A percentile compares a stretch with the other conserved stretches of the same genome.
phyloP scores from a whole-genome alignment of 1,140 invertebrate species.

The Ceratitis capitata region DNA sequence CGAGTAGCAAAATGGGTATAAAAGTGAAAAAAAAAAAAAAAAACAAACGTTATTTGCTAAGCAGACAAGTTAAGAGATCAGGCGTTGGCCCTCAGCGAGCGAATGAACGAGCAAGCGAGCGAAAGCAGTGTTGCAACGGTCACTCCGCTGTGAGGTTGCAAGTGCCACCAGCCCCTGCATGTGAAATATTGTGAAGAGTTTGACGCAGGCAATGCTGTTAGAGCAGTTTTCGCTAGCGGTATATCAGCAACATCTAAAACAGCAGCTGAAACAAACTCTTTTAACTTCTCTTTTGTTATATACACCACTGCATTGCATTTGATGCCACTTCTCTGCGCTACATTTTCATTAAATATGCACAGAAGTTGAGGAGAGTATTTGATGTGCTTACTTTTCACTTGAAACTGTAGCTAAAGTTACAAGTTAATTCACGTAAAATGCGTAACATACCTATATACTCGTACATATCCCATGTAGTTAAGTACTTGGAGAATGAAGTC shows the following conservation, averaged over 20 bases:
- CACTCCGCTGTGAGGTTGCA: neutral
- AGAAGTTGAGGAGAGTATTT: neutral
- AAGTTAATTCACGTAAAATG: neutral
- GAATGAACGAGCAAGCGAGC: neutral
- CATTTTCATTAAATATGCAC: neutral
- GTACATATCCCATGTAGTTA: neutral
- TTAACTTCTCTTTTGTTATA: neutral
- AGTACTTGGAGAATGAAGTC: neutral
- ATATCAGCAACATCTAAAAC: neutral
- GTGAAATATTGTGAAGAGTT: neutral
- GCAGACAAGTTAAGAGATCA: conserved; percentile 8
- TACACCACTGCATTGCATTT: too few species aligned
- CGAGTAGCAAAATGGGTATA: neutral
- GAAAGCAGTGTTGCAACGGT: too few species aligned
- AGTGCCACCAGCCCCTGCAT: neutral
- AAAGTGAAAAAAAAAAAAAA: neutral
- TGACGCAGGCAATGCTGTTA: neutral
- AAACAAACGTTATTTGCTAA: neutral
- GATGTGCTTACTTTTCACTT: neutral
- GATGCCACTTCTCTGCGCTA: neutral
- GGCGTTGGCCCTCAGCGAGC: neutral
- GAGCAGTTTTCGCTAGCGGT: neutral
- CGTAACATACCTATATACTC: neutral
- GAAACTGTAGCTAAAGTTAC: neutral
- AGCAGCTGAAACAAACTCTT: neutral